Conservation (phyloP, 2,113 vertebrate genomes). For the Thunnus thynnus region DNA sequence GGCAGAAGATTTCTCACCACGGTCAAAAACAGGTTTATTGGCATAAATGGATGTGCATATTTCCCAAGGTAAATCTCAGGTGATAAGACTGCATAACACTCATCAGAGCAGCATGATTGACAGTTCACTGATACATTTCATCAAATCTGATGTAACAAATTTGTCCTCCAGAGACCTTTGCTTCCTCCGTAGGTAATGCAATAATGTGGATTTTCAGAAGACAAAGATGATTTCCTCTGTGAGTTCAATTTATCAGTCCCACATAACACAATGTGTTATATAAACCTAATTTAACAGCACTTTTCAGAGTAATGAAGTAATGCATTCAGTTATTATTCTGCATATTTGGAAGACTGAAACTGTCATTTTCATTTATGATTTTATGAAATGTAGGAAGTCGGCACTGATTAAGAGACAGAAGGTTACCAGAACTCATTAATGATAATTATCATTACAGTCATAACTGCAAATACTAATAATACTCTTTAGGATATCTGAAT, state of each 20-base stretch:
- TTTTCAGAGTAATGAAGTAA: background rate
- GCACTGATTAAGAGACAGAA: conserved; percentile 5
- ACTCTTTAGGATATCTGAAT: background rate
- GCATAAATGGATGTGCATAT: background rate
- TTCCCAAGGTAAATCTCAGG: background rate
- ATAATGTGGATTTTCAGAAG: conserved; percentile 1
- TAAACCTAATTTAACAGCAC: conserved; percentile 5
- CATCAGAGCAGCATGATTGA: background rate
- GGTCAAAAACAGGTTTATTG: background rate
- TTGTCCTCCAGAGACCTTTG: background rate
- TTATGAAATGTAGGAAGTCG: background rate
- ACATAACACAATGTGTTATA: background rate
- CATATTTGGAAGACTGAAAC: background rate
- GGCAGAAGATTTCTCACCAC: background rate
- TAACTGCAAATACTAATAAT: too few species aligned
- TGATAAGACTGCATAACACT: conserved; percentile 1
- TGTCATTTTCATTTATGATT: background rate
- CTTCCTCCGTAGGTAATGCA: background rate
- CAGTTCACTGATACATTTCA: background rate
- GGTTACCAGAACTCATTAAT: background rate
- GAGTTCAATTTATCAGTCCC: background rate
- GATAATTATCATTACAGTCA: too few species aligned
- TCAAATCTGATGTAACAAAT: conserved; percentile 8
- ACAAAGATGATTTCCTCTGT: conserved; percentile 2
- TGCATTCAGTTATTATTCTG: background rate